Base-by-base conservation (phyloP, 2,113 vertebrate species). In the Phoenicopterus ruber region DNA sequence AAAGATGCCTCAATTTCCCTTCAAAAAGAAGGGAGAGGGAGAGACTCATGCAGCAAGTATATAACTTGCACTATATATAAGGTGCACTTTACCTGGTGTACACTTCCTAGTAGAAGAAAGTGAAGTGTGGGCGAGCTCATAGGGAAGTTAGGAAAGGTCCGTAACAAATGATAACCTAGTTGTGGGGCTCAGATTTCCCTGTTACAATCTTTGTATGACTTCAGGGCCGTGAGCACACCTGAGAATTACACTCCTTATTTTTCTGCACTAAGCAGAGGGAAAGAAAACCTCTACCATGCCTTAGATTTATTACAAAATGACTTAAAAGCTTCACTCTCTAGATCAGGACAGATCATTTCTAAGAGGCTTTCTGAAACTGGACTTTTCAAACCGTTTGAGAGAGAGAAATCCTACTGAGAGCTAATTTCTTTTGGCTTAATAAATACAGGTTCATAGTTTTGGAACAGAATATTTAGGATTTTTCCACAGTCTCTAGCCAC, bases 121-220 rank as follows among this genome's bases (percentile, higher is more conserved):
- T 16, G 18, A 44, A 59, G 34, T 8, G 16, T 0, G 2, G 87
- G 5, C 0, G 0, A 86, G 47, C 32, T 86, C 34, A 70, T 3
- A n/a, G 18, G 14, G 38, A 47, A 62, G 42, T 26, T 10, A 32
- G 26, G 58, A 65, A 80, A 65, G 24, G 50, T 34, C 44, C 3
- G 2, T 24, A 49, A 62, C 21, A 57, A 61, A 49, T 18, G 58
- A 34, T 18, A 86, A 69, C 3, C 7, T 42, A 13, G 1, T 2
- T 46, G 28, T 38, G 36, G 36, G 40, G 29, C 49, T 69, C 31
- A 31, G 40, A 46, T 49, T 92, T 62, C n/a, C 52, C 29, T 15
- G 5, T 50, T 50, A 36, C 6, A 46, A 17, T 28, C 26, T 50
- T 57, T 2, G 1, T 13, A 13, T 17, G 24, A 36, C 42, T 49